Percentiles rank a stretch among this genome's conserved stretches.
These are phyloP conservation scores for Cephus pygmeus DNA, from an alignment of 2,888 invertebrate genomes.

Conservation along the genomic window DNA sequence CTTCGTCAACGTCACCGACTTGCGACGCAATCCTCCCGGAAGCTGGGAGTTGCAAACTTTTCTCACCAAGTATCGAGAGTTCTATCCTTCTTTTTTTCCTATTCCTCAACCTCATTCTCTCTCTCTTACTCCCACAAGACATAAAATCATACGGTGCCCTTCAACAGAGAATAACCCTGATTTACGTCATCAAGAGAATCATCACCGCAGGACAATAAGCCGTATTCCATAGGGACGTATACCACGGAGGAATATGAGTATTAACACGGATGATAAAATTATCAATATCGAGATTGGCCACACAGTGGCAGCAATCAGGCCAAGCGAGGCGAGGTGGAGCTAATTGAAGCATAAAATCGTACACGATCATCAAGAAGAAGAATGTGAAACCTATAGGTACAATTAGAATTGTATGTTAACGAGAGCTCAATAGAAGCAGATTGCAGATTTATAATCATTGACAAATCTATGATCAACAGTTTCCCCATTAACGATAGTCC, in stretches of 20 bases:
- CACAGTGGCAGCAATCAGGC: not conserved
- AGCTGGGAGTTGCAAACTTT: not conserved
- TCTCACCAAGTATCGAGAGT: not conserved
- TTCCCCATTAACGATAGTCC: not conserved
- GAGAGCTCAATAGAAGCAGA: not conserved
- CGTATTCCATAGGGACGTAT: not conserved
- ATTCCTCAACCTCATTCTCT: not conserved
- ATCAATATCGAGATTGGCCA: not conserved
- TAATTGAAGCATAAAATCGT: not conserved
- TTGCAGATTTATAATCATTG: no score
- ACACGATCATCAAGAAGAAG: not conserved
- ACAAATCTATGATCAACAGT: no score
- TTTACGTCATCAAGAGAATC: not conserved
- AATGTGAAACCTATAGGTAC: not conserved
- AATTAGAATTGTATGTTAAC: not conserved
- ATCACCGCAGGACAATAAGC: not conserved
- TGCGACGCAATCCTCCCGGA: not conserved
- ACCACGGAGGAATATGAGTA: not conserved
- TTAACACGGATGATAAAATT: not conserved
- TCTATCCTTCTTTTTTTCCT: not conserved
- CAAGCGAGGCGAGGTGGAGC: not conserved
- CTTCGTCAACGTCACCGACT: not conserved
- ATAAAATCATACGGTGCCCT: not conserved
- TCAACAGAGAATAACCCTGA: not conserved
- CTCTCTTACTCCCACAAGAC: not conserved